Percentiles rank a stretch among this genome's conserved stretches.
phyloP scores from a whole-genome alignment of 2,888 invertebrate species.

The Mythimna loreyi region DNA sequence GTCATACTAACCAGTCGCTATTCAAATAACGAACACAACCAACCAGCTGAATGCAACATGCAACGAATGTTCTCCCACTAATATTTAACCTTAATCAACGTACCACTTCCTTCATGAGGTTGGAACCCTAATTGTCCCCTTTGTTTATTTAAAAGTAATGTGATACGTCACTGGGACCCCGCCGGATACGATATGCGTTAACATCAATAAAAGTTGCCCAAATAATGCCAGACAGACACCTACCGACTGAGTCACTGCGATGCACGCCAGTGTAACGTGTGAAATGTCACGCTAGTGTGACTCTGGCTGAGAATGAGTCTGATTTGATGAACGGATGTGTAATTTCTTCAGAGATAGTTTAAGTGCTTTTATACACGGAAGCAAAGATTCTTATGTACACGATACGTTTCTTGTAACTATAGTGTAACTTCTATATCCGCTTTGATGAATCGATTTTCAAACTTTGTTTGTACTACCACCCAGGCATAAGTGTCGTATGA shows the following conservation, averaged over 20 bases:
- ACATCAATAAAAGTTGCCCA: constrained; percentile 87
- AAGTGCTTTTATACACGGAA: constrained; percentile 20
- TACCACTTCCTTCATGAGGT: constrained; percentile 77
- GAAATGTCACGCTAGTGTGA: constrained; percentile 62
- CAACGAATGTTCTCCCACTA: constrained; percentile 50
- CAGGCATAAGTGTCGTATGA: neutral
- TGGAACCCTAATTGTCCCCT: constrained; percentile 86
- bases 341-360: constrained; percentile 30
- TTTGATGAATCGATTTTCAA: neutral
- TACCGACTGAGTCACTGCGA: constrained; percentile 82
- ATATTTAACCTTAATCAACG: constrained; percentile 70
- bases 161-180: constrained; percentile 83
- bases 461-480: constrained; percentile 21
- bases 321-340: constrained; percentile 51
- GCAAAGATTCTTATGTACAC: constrained; percentile 22
- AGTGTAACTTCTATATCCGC: constrained; percentile 18
- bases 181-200: constrained; percentile 88
- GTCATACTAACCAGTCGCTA: constrained; percentile 37
- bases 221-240: constrained; percentile 74
- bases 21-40: constrained; percentile 59
- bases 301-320: constrained; percentile 38
- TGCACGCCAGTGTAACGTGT: constrained; percentile 45
- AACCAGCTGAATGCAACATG: constrained; percentile 55
- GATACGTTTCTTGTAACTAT: constrained; percentile 19
- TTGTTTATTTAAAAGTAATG: constrained; percentile 86